A percentile compares a stretch with the other conserved stretches of the same genome.
Conservation (phyloP, 2,888 invertebrate genomes). For the Mesorhabditis belari region DNA sequence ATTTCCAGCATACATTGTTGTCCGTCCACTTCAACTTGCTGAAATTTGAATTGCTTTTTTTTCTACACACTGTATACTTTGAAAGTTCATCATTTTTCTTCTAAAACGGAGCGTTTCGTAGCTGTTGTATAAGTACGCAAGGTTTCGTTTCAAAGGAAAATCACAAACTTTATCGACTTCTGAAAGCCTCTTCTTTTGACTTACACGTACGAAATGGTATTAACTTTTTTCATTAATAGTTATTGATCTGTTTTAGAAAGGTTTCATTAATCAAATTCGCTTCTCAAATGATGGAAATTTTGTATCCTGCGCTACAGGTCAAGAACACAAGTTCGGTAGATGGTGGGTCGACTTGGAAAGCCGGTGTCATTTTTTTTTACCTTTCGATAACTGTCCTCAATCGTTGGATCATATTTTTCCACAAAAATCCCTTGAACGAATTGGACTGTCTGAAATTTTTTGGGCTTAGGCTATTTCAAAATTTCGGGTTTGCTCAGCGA, state of each 20-base stretch:
- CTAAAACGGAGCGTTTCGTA: too few species aligned
- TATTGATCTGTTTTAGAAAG: neutral
- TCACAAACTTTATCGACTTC: too few species aligned
- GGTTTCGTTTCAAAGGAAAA: too few species aligned
- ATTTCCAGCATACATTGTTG: constrained; percentile 99
- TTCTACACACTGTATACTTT: too few species aligned
- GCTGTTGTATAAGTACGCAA: too few species aligned
- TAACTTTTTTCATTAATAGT: neutral
- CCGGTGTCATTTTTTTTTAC: constrained; percentile 45
- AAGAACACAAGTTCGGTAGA: too few species aligned
- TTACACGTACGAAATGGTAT: neutral
- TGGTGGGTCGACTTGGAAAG: too few species aligned
- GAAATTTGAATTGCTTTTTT: constrained; percentile 21
- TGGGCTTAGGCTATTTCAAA: neutral
- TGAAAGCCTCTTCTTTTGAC: too few species aligned
- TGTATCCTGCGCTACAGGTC: too few species aligned
- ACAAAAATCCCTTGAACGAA: constrained; percentile 99
- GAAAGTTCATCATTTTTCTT: too few species aligned
- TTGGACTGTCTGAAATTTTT: constrained; percentile 69
- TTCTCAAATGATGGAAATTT: too few species aligned
- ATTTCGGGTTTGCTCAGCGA: neutral
- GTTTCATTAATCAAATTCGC: too few species aligned
- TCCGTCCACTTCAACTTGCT: constrained; percentile 97
- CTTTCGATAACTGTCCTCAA: constrained; percentile 98
- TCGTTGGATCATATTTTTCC: constrained; percentile 98